A percentile compares a stretch with the other conserved stretches of the same genome.
phyloP scores from a whole-genome alignment of 2,888 invertebrate species.

The Chaetoderma sp. region DNA sequence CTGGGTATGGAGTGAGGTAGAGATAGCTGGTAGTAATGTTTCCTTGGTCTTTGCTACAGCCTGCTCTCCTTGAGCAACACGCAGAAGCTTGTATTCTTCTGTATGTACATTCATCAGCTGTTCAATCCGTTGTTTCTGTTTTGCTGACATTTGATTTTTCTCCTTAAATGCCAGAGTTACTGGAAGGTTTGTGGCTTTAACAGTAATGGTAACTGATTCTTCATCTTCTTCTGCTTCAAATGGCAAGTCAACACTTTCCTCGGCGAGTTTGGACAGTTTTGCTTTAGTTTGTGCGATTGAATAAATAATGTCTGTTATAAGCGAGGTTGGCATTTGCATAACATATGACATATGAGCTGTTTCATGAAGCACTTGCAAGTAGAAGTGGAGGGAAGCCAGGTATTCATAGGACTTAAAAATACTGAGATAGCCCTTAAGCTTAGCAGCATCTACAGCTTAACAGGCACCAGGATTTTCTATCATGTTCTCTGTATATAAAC shows the following conservation, averaged over 20 bases:
- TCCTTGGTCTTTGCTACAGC: neutral
- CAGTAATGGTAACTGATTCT: neutral
- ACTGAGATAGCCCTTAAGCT: neutral
- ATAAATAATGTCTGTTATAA: neutral
- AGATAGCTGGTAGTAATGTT: neutral
- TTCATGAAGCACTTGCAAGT: neutral
- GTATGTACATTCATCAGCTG: neutral
- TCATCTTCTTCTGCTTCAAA: neutral
- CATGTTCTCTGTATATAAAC: conserved; percentile 4
- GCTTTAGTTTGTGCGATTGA: neutral
- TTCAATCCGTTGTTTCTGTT: neutral
- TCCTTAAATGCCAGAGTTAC: neutral
- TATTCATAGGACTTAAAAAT: neutral
- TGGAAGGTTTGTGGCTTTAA: neutral
- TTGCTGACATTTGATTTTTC: neutral
- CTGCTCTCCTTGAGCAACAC: neutral
- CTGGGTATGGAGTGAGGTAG: neutral
- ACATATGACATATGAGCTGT: neutral
- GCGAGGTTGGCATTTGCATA: neutral
- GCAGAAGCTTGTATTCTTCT: neutral
- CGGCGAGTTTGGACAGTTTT: neutral
- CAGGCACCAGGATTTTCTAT: neutral
- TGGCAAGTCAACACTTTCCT: neutral
- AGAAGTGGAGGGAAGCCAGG: neutral
- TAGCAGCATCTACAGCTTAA: neutral